A percentile compares a stretch with the other conserved stretches of the same genome.
Evolutionary conservation across 2,888 invertebrate genomes (phyloP).

Genomic region (Oasisia sp.): DNA sequence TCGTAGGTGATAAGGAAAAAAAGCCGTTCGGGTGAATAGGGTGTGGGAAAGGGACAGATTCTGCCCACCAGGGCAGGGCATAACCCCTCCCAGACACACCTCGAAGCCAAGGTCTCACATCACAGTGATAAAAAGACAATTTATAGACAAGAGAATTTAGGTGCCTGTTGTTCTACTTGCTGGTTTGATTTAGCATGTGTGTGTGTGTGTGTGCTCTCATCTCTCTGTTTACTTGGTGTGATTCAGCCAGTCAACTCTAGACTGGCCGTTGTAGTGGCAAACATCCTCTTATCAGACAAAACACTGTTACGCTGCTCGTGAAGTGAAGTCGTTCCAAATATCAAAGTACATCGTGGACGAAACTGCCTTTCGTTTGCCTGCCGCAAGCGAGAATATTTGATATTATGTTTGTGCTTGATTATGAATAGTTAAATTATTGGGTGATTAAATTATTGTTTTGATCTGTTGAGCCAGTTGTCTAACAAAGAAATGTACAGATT

Average conservation of each 20-base stretch:
- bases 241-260: background rate
- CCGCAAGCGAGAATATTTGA: background rate
- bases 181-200: background rate
- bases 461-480: background rate
- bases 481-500: background rate
- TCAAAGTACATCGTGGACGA: background rate
- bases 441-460: background rate
- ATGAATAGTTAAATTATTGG: background rate
- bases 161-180: background rate
- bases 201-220: background rate
- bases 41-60: background rate
- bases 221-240: background rate
- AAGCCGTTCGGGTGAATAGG: background rate
- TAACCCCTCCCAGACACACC: background rate
- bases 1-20: background rate
- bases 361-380: background rate
- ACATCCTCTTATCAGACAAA: background rate
- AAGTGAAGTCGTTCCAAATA: background rate
- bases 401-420: background rate
- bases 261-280: background rate
- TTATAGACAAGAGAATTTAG: conserved; percentile 17
- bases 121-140: background rate
- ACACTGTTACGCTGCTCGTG: background rate
- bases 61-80: background rate
- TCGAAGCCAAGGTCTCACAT: background rate